Evolutionary conservation across 2,797 vertebrate species (phyloP).

Genomic region (Arvicola amphibius): DNA sequence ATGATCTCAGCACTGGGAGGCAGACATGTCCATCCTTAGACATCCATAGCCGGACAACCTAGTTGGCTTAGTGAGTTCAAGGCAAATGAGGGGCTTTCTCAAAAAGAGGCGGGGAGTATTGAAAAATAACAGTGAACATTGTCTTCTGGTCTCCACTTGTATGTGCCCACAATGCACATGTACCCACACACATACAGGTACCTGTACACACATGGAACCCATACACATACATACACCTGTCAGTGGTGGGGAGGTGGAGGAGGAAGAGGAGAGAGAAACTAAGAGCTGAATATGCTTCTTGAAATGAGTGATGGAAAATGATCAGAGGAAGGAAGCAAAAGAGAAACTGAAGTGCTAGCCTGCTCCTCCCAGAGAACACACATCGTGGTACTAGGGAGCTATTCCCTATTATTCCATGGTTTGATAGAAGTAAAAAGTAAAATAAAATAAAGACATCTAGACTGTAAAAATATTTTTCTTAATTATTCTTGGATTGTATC

Average conservation of each 20-base stretch:
- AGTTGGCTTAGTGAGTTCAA: not conserved
- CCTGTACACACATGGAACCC: not conserved
- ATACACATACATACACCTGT: not conserved
- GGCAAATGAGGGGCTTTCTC: not conserved
- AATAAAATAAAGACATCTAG: not conserved
- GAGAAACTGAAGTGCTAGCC: not conserved
- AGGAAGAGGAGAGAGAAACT: not conserved
- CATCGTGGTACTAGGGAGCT: not conserved
- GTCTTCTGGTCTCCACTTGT: not conserved
- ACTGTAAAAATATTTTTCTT: not conserved
- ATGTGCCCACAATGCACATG: not conserved
- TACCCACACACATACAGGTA: too few relatives aligned
- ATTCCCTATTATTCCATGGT: not conserved
- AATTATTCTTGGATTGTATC: not conserved
- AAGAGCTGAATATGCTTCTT: not conserved
- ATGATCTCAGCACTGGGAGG: not conserved
- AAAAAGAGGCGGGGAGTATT: not conserved
- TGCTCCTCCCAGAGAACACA: not conserved
- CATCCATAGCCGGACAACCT: not conserved
- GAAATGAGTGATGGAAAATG: not conserved
- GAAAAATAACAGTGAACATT: not conserved
- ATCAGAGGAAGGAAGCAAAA: not conserved
- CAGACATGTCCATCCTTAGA: not conserved
- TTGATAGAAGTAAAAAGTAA: not conserved
- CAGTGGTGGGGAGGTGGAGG: too few relatives aligned